Base-by-base conservation (phyloP, 2,888 invertebrate species). In the Apodemia duryi region DNA sequence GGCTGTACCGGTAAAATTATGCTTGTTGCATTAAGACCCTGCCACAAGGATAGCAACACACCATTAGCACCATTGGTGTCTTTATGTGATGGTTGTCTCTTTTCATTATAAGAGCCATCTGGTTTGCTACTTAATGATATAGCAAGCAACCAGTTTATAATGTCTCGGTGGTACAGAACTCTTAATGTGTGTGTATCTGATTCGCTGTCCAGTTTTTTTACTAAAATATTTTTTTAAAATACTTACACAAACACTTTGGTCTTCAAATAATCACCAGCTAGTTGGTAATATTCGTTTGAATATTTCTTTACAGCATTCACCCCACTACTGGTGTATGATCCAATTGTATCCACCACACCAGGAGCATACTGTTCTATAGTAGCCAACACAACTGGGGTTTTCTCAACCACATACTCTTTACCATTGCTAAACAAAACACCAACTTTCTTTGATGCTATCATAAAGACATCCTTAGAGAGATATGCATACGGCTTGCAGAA, bases 211-310 rank as follows among this genome's bases (percentile, higher is more conserved):
- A 35, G 35, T 35, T 35, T 35, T 35, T 35, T 35, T 35, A 35
- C 35, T 35, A 35, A 35, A 21, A 21, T 21, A 21, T 21, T 21
- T 21, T 21, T 21, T 21, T 21, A 38, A 29, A 10, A 75, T 77
- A 95, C 96, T 95, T 91, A 96, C 96, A 96, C 92, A 88, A 96
- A 95, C 66, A 96, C 94, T 89, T 95, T 95, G 65, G 94, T 95
- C 79, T 93, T 94, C 77, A 96, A 88, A 88, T 95, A 95, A 69
- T 93, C 92, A 10, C 92, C 81, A 6, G 93, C 88, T 51, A 91
- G 80, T 72, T 90, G 86, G 72, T 92, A 93, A 74, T 93, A 93
- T 67, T 93, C 86, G 46, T 79, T 79, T 1, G 92, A 91, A 68
- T 89, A 86, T 67, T 91, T 88, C 79, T 88, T 92, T 13, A 91